Evolutionary conservation across 1,140 invertebrate genomes (phyloP).

Genomic region (Temnothorax nylanderi): DNA sequence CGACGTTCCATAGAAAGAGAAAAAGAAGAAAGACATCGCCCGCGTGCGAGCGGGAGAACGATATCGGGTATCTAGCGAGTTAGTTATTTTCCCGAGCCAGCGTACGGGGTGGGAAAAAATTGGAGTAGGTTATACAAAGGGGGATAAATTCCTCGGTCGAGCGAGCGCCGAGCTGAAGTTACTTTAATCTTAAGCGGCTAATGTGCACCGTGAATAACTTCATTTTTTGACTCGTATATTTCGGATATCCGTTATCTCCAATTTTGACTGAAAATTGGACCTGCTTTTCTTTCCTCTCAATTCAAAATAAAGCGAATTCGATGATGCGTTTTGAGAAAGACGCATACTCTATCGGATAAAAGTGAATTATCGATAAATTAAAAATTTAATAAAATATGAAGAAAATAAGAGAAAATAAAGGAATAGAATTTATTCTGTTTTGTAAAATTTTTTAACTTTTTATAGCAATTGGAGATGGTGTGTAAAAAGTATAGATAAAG

Average conservation of each 20-base stretch:
- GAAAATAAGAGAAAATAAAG: background rate
- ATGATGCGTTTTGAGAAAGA: background rate
- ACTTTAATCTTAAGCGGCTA: conserved; percentile 55
- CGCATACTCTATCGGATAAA: background rate
- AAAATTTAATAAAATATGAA: background rate
- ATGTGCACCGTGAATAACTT: conserved; percentile 50
- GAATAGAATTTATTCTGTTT: background rate
- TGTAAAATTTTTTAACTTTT: background rate
- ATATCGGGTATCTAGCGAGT: conserved; percentile 31
- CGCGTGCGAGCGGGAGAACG: conserved; percentile 18
- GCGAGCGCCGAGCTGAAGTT: conserved; percentile 39
- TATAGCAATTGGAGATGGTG: background rate
- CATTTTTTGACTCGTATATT: conserved; percentile 40
- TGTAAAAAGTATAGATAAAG: background rate
- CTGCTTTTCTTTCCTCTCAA: background rate
- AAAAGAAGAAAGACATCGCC: background rate
- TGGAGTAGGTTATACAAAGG: conserved; percentile 41
- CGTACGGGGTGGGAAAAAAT: conserved; percentile 34
- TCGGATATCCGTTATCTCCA: background rate
- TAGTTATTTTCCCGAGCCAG: conserved; percentile 40
- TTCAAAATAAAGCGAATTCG: background rate
- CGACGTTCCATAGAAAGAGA: background rate
- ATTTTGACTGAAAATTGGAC: conserved; percentile 30
- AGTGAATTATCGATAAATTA: background rate
- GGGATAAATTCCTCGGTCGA: conserved; percentile 51